Percentiles rank a stretch among this genome's conserved stretches.
Conservation (phyloP, 2,888 invertebrate genomes). For the Eutolmus rufibarbis region DNA sequence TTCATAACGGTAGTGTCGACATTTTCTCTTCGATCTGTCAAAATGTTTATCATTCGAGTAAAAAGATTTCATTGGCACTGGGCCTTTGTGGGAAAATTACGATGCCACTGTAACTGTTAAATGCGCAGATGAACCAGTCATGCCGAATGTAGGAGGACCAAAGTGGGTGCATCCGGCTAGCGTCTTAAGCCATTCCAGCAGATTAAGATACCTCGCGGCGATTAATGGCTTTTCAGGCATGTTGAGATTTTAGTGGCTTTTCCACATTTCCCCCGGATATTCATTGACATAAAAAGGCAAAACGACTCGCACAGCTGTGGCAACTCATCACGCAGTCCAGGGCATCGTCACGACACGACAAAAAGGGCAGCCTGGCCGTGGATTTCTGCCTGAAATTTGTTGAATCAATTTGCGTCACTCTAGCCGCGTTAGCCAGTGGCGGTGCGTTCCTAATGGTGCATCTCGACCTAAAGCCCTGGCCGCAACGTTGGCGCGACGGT, state of each 20-base stretch:
- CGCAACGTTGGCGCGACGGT: neutral
- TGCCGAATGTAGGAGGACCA: neutral
- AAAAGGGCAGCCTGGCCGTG: neutral
- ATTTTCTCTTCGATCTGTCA: too few species aligned
- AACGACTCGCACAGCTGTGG: neutral
- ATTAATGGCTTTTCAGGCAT: neutral
- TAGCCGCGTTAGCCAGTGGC: neutral
- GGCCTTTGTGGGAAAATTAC: neutral
- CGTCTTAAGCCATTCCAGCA: neutral
- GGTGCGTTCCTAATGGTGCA: neutral
- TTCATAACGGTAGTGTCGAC: too few species aligned
- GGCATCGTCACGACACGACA: neutral
- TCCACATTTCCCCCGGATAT: neutral
- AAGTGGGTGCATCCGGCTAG: neutral
- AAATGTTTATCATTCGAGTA: too few species aligned
- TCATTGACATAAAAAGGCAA: neutral
- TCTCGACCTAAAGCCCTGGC: neutral
- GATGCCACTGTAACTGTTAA: neutral
- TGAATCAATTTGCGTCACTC: neutral
- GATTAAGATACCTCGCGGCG: neutral
- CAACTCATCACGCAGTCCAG: neutral
- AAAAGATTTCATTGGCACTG: too few species aligned
- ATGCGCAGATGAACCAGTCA: neutral
- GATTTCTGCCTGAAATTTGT: neutral
- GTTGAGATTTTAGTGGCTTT: neutral